Evolutionary conservation across 2,113 vertebrate genomes (phyloP).

Genomic region (Nibea albiflora): DNA sequence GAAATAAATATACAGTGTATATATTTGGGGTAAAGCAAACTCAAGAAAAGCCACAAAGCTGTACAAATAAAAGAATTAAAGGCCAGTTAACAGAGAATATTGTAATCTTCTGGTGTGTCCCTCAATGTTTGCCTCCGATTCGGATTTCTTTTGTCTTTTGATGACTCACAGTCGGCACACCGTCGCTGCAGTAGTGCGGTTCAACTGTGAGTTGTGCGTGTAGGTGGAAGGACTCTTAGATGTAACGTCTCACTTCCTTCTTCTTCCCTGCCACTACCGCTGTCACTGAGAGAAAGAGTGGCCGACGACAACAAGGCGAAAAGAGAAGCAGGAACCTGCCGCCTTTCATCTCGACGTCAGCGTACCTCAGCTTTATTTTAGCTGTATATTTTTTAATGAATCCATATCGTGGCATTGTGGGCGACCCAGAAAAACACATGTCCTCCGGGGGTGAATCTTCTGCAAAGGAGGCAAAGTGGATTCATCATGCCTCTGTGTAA

Average conservation of each 20-base stretch:
- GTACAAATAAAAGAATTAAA: not conserved
- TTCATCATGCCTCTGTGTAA: slow-evolving; percentile 43
- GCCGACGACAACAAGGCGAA: not conserved
- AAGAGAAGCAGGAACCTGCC: not conserved
- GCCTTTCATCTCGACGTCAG: not conserved
- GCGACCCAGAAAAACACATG: slow-evolving; percentile 1
- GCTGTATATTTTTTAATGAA: not conserved
- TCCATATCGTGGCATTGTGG: not conserved
- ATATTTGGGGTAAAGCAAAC: not conserved
- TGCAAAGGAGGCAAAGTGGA: slow-evolving; percentile 57
- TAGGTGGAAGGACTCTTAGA: not conserved
- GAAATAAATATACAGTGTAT: not conserved
- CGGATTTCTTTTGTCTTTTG: slow-evolving; percentile 3
- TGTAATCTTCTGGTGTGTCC: not conserved
- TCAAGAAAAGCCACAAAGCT: not conserved
- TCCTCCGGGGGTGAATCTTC: slow-evolving; percentile 45
- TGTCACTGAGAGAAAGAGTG: too few species aligned
- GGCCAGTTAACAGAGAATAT: not conserved
- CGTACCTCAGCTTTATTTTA: not conserved
- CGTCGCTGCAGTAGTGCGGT: not conserved
- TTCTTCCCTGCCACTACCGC: too few species aligned
- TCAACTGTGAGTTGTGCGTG: not conserved
- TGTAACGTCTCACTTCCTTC: too few species aligned
- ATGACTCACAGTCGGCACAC: slow-evolving; percentile 10
- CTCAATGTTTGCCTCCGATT: not conserved